A percentile compares a stretch with the other conserved stretches of the same genome.
Conservation (phyloP, 1,140 invertebrate species). For the Hyles euphorbiae region DNA sequence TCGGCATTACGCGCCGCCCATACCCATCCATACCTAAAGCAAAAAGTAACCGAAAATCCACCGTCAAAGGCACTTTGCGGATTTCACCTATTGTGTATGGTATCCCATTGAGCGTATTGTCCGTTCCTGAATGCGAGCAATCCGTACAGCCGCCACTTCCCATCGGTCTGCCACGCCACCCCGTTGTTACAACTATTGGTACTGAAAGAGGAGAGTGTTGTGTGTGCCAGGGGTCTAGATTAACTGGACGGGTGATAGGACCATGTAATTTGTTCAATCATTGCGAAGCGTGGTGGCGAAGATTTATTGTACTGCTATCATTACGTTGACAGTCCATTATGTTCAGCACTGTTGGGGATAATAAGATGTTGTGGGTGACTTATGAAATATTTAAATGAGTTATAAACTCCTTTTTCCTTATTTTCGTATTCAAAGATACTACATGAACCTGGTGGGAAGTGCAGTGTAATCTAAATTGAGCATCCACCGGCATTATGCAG, state of each 20-base stretch:
- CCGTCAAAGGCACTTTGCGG: constrained; percentile 18
- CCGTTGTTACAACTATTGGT: neutral
- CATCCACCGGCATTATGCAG: no score
- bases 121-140: constrained; percentile 21
- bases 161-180: constrained; percentile 8
- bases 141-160: constrained; percentile 11
- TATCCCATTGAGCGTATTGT: constrained; percentile 25
- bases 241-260: constrained; percentile 8
- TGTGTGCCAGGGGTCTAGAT: constrained; percentile 4
- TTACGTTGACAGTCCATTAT: constrained; percentile 1
- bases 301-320: constrained; percentile 18
- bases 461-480: no score
- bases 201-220: constrained; percentile 1
- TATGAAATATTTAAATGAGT: no score
- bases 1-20: no score
- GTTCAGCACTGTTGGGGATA: neutral
- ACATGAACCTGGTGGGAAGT: no score
- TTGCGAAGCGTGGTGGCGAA: constrained; percentile 20
- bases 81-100: constrained; percentile 22
- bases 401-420: no score
- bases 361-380: no score
- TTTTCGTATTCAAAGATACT: no score
- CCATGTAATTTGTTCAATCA: constrained; percentile 25
- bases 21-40: neutral
- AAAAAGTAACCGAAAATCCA: neutral